A percentile compares a stretch with the other conserved stretches of the same genome.
phyloP scores from a whole-genome alignment of 2,113 vertebrate genomes.

The Tupaia chinensis region DNA sequence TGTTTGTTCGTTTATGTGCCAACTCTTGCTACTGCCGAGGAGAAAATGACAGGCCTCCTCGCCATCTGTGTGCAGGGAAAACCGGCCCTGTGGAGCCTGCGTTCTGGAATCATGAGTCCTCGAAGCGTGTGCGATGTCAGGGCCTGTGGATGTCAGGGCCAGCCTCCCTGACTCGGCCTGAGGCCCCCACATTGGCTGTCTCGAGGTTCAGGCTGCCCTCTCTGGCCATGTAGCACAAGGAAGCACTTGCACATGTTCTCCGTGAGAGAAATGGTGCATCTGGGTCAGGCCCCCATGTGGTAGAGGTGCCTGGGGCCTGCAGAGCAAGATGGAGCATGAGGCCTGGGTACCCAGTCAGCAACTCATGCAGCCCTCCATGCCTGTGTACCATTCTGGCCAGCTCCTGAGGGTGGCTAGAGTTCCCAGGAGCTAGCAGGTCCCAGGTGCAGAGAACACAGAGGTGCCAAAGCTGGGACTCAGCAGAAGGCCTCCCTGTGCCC shows the following conservation, averaged over 20 bases:
- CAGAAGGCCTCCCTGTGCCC: not conserved
- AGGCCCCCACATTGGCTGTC: not conserved
- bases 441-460: not conserved
- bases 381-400: not conserved
- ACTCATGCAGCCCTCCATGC: not conserved
- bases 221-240: not conserved
- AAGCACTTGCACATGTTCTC: rapidly evolving
- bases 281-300: not conserved
- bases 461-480: not conserved
- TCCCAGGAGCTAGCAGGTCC: not conserved
- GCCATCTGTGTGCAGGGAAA: not conserved
- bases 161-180: not conserved
- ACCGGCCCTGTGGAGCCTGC: not conserved
- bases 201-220: rapidly evolving
- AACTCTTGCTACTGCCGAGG: not conserved
- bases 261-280: rapidly evolving
- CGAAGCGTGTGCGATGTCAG: rapidly evolving
- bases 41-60: not conserved
- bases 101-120: not conserved
- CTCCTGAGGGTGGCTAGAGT: not conserved
- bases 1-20: not conserved
- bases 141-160: not conserved
- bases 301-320: not conserved
- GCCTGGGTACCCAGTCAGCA: not conserved
- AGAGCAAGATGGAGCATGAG: not conserved